Evolutionary conservation across 2,888 invertebrate genomes (phyloP).

Genomic region (Furcula furcula): DNA sequence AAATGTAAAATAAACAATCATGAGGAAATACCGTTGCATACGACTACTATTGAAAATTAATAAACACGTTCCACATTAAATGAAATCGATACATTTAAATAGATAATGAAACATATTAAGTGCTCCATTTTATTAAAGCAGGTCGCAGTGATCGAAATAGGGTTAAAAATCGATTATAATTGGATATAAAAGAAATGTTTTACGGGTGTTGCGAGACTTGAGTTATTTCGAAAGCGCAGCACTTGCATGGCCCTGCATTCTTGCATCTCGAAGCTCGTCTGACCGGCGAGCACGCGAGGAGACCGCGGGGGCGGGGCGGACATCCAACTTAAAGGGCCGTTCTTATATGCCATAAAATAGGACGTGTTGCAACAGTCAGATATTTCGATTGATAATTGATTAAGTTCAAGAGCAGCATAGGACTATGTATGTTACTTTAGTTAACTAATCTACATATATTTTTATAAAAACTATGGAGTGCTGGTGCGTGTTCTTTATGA

Average conservation of each 20-base stretch:
- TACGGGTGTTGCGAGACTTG: slow-evolving; percentile 42
- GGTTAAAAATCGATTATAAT: slow-evolving; percentile 4
- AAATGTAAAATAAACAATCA: slow-evolving; percentile 15
- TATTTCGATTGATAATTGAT: no score
- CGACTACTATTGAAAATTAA: slow-evolving; percentile 1
- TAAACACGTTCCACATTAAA: slow-evolving; percentile 9
- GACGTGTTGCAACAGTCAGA: no score
- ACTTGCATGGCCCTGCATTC: slow-evolving; percentile 63
- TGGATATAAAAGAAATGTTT: slow-evolving; percentile 47
- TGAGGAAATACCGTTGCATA: slow-evolving; percentile 3
- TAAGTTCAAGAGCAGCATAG: no score
- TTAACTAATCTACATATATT: no score
- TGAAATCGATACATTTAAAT: not conserved
- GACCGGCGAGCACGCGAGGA: slow-evolving; percentile 54
- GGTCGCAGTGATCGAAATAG: not conserved
- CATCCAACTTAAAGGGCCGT: slow-evolving; percentile 25
- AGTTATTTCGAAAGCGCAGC: slow-evolving; percentile 70
- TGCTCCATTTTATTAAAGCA: not conserved
- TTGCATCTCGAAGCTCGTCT: slow-evolving; percentile 67
- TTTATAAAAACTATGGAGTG: no score
- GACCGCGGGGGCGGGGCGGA: slow-evolving; percentile 11
- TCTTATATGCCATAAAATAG: slow-evolving; percentile 2
- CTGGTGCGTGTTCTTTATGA: no score
- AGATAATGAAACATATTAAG: not conserved
- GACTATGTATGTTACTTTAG: no score